Percentiles rank a stretch among this genome's conserved stretches.
Evolutionary conservation across 2,888 invertebrate genomes (phyloP).

Genomic region (Cheilosia impressa): DNA sequence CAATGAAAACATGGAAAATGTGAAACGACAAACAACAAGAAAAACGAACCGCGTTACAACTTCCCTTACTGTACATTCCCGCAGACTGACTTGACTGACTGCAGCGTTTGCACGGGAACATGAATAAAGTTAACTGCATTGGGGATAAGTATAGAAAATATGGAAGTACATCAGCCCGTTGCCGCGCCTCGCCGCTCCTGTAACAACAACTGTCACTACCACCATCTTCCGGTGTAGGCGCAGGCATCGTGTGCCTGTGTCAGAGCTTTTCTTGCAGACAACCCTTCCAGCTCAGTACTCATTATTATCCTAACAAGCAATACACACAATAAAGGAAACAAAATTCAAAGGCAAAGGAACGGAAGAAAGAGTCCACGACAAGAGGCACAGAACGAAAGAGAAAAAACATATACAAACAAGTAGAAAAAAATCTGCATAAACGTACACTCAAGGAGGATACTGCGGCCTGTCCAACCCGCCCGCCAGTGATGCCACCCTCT

Average conservation of each 20-base stretch:
- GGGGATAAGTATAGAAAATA: constrained; percentile 7
- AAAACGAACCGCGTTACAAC: constrained; percentile 56
- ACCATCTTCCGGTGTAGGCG: constrained; percentile 69
- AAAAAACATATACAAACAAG: constrained; percentile 11
- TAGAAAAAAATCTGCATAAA: constrained; percentile 4
- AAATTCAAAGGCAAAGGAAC: constrained; percentile 68
- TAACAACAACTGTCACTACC: constrained; percentile 41
- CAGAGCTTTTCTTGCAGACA: constrained; percentile 59
- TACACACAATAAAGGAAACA: constrained; percentile 72
- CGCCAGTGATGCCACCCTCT: constrained; percentile 21
- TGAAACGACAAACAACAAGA: neutral
- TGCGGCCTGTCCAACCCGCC: constrained; percentile 64
- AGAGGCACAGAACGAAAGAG: constrained; percentile 9
- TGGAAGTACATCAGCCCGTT: neutral
- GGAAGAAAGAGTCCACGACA: constrained; percentile 56
- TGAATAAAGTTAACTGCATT: constrained; percentile 73
- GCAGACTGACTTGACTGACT: constrained; percentile 46
- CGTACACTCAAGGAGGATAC: constrained; percentile 63
- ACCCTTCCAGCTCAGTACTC: constrained; percentile 64
- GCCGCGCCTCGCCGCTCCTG: constrained; percentile 4
- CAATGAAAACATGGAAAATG: neutral
- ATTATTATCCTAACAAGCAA: constrained; percentile 75
- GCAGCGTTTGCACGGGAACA: constrained; percentile 51
- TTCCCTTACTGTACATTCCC: constrained; percentile 70
- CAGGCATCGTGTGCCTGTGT: constrained; percentile 49